Percentiles rank a stretch among this genome's conserved stretches.
phyloP scores from a whole-genome alignment of 23 tunicate genomes.

The Trididemnum miniatum region DNA sequence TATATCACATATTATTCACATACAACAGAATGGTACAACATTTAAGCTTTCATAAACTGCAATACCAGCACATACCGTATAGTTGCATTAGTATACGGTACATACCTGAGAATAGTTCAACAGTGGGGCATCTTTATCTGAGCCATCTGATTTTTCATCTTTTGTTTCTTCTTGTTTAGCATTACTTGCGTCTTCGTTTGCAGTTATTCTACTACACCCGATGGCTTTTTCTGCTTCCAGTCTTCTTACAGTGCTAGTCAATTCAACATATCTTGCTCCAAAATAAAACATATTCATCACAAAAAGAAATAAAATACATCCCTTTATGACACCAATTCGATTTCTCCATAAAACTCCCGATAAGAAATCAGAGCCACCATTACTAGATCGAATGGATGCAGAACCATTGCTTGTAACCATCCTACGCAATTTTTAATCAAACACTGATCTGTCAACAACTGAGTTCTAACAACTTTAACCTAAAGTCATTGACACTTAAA shows the following conservation, averaged over 20 bases:
- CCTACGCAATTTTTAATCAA: too few species aligned
- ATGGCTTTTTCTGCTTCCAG: conserved; percentile 45
- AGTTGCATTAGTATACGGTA: not conserved
- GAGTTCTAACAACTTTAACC: too few species aligned
- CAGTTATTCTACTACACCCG: not conserved
- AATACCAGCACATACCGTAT: too few species aligned
- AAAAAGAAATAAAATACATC: conserved; percentile 42
- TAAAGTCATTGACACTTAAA: too few species aligned
- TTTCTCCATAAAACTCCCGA: conserved; percentile 39
- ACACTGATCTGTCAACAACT: too few species aligned
- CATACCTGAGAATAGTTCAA: conserved; percentile 53
- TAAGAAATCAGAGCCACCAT: conserved; percentile 5
- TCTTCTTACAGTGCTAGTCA: conserved; percentile 58
- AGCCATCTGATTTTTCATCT: too few species aligned
- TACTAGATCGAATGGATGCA: not conserved
- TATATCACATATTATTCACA: too few species aligned
- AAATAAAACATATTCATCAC: conserved; percentile 64
- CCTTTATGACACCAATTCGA: conserved; percentile 38
- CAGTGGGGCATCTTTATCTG: conserved; percentile 26
- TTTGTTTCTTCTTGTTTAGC: conserved; percentile 10
- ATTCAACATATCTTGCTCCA: conserved; percentile 63
- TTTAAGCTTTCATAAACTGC: too few species aligned
- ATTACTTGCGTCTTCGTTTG: not conserved
- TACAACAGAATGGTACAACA: too few species aligned
- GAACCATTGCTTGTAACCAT: conserved; percentile 14